These are phyloP conservation scores for Phymanthus crucifer DNA, from an alignment of 92 coral and sea anemone genomes.

Conservation along the genomic window DNA sequence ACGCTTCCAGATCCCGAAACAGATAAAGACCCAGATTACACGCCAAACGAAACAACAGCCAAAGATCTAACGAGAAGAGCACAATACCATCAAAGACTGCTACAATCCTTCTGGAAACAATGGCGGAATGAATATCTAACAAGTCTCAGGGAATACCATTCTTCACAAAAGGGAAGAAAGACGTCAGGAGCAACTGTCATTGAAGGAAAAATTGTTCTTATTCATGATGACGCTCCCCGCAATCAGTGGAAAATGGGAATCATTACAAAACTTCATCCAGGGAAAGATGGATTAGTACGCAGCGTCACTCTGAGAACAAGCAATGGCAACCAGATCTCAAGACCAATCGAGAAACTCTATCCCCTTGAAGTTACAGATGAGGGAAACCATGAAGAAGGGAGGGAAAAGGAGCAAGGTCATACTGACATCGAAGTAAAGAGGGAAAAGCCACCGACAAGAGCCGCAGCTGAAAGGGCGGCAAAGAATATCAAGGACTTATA, in stretches of 20 bases:
- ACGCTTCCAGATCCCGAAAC: slow-evolving; percentile 8
- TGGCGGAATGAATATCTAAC: slow-evolving; percentile 14
- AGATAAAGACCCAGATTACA: slow-evolving; percentile 22
- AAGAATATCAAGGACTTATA: neutral
- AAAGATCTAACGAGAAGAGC: slow-evolving; percentile 17
- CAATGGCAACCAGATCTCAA: slow-evolving; percentile 6
- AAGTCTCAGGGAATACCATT: slow-evolving; percentile 13
- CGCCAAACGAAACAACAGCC: neutral
- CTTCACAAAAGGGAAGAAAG: neutral
- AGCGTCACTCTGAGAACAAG: slow-evolving; percentile 31
- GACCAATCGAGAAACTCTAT: slow-evolving; percentile 42
- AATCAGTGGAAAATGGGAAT: slow-evolving; percentile 39
- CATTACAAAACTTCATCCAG: slow-evolving; percentile 15
- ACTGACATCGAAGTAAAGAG: too few species aligned
- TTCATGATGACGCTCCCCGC: slow-evolving; percentile 34
- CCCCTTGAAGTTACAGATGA: slow-evolving; percentile 34
- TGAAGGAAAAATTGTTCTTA: slow-evolving; percentile 37
- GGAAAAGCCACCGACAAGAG: neutral
- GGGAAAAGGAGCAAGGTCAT: too few species aligned
- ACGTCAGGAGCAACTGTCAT: slow-evolving; percentile 15
- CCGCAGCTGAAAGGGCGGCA: neutral
- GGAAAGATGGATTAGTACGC: slow-evolving; percentile 45
- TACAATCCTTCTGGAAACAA: slow-evolving; percentile 16
- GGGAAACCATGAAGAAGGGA: too few species aligned
- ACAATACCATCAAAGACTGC: slow-evolving; percentile 17